These are phyloP conservation scores for Lydus trimaculatus DNA, from an alignment of 2,888 invertebrate genomes.

Conservation along the genomic window DNA sequence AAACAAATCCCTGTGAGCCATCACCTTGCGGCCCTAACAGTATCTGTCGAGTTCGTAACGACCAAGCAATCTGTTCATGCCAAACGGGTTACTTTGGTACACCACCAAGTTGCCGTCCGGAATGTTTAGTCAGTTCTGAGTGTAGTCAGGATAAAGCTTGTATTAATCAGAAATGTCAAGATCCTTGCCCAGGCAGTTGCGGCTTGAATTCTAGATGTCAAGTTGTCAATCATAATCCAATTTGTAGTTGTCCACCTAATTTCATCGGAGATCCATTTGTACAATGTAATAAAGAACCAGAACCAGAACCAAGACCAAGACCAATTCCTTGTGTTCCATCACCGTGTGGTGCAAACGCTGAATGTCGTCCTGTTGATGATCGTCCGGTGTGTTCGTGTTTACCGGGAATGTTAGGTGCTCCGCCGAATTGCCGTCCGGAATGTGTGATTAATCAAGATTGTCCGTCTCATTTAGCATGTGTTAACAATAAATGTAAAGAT, in stretches of 20 bases:
- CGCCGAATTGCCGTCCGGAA: conserved; percentile 80
- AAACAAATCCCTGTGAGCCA: conserved; percentile 66
- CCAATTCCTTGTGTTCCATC: conserved; percentile 74
- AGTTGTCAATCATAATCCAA: conserved; percentile 69
- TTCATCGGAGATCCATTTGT: conserved; percentile 69
- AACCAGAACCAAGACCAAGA: conserved; percentile 47
- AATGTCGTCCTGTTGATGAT: conserved; percentile 69
- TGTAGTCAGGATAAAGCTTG: conserved; percentile 69
- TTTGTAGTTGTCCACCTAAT: conserved; percentile 68
- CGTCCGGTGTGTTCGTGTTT: conserved; percentile 78
- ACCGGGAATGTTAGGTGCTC: conserved; percentile 77
- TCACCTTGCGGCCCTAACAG: conserved; percentile 70
- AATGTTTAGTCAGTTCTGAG: conserved; percentile 68
- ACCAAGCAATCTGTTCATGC: conserved; percentile 70
- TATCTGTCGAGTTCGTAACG: conserved; percentile 64
- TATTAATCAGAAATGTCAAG: conserved; percentile 68
- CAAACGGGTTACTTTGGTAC: conserved; percentile 66
- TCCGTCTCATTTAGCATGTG: conserved; percentile 75
- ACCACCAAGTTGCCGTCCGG: conserved; percentile 68
- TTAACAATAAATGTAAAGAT: conserved; percentile 75
- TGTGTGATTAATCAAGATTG: conserved; percentile 83
- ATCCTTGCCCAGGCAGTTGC: conserved; percentile 70
- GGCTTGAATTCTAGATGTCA: conserved; percentile 67
- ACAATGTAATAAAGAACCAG: conserved; percentile 56
- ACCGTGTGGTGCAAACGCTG: conserved; percentile 75